A percentile compares a stretch with the other conserved stretches of the same genome.
phyloP scores from a whole-genome alignment of 2,888 invertebrate genomes.

The Pycnomerus fuliginosus region DNA sequence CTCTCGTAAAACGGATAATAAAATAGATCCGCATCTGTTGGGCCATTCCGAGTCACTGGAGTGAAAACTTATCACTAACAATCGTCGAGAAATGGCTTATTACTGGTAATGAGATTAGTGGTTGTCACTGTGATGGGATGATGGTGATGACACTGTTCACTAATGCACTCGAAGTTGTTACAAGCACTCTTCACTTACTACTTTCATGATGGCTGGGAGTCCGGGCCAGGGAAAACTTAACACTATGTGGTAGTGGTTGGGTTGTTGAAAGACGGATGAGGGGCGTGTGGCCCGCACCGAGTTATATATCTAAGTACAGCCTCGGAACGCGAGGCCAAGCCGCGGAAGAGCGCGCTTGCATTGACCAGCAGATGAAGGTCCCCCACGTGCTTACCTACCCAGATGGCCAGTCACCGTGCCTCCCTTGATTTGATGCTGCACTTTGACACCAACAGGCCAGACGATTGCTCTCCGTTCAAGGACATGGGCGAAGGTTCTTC shows the following conservation, averaged over 20 bases:
- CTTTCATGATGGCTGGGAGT: constrained; percentile 26
- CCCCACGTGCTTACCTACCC: constrained; percentile 40
- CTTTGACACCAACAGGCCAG: no score
- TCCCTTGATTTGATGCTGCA: background rate
- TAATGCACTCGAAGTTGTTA: constrained; percentile 6
- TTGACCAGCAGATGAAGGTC: constrained; percentile 47
- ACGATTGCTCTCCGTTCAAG: no score
- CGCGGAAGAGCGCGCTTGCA: constrained; percentile 48
- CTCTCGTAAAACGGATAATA: no score
- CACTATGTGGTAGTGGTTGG: constrained; percentile 13
- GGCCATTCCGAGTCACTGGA: no score
- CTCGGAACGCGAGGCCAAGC: constrained; percentile 47
- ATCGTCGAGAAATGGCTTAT: constrained; percentile 3
- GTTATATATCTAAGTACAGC: constrained; percentile 48
- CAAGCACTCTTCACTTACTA: constrained; percentile 26
- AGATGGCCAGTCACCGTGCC: constrained; percentile 35
- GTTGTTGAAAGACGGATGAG: constrained; percentile 30
- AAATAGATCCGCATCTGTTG: no score
- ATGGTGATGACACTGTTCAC: constrained; percentile 11
- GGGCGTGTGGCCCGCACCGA: constrained; percentile 33
- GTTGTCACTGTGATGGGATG: constrained; percentile 1
- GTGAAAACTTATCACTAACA: no score
- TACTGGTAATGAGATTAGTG: constrained; percentile 2
- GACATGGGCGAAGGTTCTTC: no score
- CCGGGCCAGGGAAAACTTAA: constrained; percentile 12